phyloP scores from a whole-genome alignment of 2,113 vertebrate genomes.

The Xenopus tropicalis region UCB_Xtro_10.0 CM004448.2:129722001-129722500 shows the following conservation, averaged over 20 bases:
- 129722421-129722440: too few relatives aligned
- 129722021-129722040: conserved; percentile 9
- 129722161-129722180: neutral
- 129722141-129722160: conserved; percentile 14
- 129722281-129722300: neutral
- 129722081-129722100: neutral
- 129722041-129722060: conserved; percentile 33
- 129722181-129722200: conserved; percentile 17
- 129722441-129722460: too few relatives aligned
- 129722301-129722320: neutral
- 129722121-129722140: conserved; percentile 11
- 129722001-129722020: conserved; percentile 17
- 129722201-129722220: neutral
- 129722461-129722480: too few relatives aligned
- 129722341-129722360: too few relatives aligned
- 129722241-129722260: neutral
- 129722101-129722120: conserved; percentile 24
- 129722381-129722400: too few relatives aligned
- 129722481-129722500: too few relatives aligned
- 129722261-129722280: neutral
- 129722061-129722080: conserved; percentile 11
- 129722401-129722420: too few relatives aligned
- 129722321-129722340: too few relatives aligned
- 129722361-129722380: too few relatives aligned
- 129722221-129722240: neutral